Percentiles rank a stretch among this genome's conserved stretches.
Evolutionary conservation across 2,888 invertebrate species (phyloP).

Genomic region (Protodeltote pygarga): DNA sequence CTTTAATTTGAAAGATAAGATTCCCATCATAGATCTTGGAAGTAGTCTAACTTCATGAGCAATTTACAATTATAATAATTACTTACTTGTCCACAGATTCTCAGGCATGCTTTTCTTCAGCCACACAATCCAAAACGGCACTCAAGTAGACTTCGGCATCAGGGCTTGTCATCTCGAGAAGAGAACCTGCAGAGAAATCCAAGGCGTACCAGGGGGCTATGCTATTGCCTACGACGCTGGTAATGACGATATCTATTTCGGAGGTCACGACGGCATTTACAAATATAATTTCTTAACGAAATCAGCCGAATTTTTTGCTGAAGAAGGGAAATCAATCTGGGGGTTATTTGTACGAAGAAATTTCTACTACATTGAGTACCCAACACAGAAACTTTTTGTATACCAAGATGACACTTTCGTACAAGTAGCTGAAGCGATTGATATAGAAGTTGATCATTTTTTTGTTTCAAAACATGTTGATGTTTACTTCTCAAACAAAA

Average conservation of each 20-base stretch:
- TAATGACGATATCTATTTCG: conserved; percentile 78
- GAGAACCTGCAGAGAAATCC: conserved; percentile 56
- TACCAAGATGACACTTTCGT: conserved; percentile 66
- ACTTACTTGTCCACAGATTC: conserved; percentile 28
- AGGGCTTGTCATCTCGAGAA: conserved; percentile 64
- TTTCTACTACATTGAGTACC: conserved; percentile 79
- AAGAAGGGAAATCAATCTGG: conserved; percentile 77
- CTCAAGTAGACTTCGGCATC: conserved; percentile 68
- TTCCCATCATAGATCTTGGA: too few species aligned
- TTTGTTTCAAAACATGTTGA: conserved; percentile 66
- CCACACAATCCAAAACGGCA: conserved; percentile 65
- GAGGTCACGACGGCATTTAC: conserved; percentile 79
- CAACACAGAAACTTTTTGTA: conserved; percentile 67
- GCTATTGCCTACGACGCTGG: conserved; percentile 73
- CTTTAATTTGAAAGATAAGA: too few species aligned
- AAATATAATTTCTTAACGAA: conserved; percentile 73
- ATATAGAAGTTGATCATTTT: conserved; percentile 72
- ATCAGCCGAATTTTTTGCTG: conserved; percentile 71
- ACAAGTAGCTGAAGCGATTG: conserved; percentile 64
- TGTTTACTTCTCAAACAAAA: conserved; percentile 74
- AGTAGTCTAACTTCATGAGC: not conserved
- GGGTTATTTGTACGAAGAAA: conserved; percentile 67
- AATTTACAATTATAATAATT: not conserved
- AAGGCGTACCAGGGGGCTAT: conserved; percentile 71
- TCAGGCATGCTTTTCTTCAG: conserved; percentile 75